Base-by-base conservation (phyloP, 1,140 invertebrate genomes). In the Papilio polytes region DNA sequence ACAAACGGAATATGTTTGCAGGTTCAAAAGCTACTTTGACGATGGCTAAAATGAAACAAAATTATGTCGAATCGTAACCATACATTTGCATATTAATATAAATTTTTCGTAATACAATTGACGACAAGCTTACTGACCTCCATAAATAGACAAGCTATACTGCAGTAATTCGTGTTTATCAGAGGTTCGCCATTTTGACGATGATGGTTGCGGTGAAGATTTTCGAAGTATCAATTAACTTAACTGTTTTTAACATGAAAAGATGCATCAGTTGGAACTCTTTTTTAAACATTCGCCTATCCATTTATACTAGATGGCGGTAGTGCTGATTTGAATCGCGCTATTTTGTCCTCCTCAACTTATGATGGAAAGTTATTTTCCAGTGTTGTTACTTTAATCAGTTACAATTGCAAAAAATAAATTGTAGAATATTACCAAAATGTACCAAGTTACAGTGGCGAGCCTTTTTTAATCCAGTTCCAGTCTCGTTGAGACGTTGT, bases 1-100 rank as follows among this genome's bases (percentile, higher is more conserved):
- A 31, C 63, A 70, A 70, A 70, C 63, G 36, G 63, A 70, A 70
- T 70, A 63, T 63, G 36, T 70, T 70, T 70, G 63, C 63, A 31
- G 63, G 26, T 70, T 36, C 26, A 70, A 70, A 70, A 70, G 26
- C 26, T 70, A 31, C 10, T 2, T 22, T 70, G 13, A 6, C 26
- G 12, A 12, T 63, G 18, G 22, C 63, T 31, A 31, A 36, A 70
- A 70, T 70, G 12, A 15, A 70, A 70, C 9, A 63, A 26, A 26
- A 48, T 59, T 41, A 70, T 31, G 13, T 70, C 12, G 63, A 70
- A 70, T 70, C 13, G 7, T 13, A 70, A 15, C 22, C 26, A 36
- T 13, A 31, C 12, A 15, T 8, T 56, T 20, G 8, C n/a, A 70
- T 18, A 10, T 63, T 63, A 13, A 70, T 18, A n/a, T 0, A 20